phyloP scores from a whole-genome alignment of 1,140 invertebrate genomes.

The Drosophila pandora region DNA sequence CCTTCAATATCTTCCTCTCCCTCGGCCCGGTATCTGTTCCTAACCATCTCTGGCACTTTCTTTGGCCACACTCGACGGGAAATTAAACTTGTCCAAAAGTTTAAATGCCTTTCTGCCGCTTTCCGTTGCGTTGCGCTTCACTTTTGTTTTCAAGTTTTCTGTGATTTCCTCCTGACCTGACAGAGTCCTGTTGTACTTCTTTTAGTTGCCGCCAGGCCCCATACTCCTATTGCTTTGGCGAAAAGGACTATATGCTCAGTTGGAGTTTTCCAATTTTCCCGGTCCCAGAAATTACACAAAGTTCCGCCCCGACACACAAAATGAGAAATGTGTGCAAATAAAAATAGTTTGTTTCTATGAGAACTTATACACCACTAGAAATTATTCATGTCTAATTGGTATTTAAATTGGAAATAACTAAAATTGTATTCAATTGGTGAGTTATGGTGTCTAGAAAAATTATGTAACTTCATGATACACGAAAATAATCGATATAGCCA shows the following conservation, averaged over 20 bases:
- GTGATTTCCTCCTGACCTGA: constrained; percentile 32
- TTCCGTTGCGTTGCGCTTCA: constrained; percentile 67
- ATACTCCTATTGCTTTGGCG: constrained; percentile 4
- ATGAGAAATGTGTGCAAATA: constrained; percentile 23
- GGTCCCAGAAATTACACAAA: constrained; percentile 64
- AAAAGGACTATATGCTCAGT: constrained; percentile 21
- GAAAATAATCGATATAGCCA: too few species aligned
- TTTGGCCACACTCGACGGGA: constrained; percentile 63
- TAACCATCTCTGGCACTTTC: constrained; percentile 35
- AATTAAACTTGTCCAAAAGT: constrained; percentile 81
- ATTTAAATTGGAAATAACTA: background rate
- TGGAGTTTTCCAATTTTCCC: constrained; percentile 66
- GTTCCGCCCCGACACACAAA: constrained; percentile 35
- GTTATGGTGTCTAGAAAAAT: too few species aligned
- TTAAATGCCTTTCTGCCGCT: constrained; percentile 77
- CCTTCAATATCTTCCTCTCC: background rate
- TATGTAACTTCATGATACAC: too few species aligned
- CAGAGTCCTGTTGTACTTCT: constrained; percentile 1
- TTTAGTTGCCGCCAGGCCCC: background rate
- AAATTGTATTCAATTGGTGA: too few species aligned
- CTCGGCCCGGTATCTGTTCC: constrained; percentile 20
- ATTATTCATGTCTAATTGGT: background rate
- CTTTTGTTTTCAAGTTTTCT: constrained; percentile 70
- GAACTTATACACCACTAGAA: background rate
- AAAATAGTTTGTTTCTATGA: constrained; percentile 4